Evolutionary conservation across 2,113 vertebrate species (phyloP).

Genomic region (Parus major): DNA sequence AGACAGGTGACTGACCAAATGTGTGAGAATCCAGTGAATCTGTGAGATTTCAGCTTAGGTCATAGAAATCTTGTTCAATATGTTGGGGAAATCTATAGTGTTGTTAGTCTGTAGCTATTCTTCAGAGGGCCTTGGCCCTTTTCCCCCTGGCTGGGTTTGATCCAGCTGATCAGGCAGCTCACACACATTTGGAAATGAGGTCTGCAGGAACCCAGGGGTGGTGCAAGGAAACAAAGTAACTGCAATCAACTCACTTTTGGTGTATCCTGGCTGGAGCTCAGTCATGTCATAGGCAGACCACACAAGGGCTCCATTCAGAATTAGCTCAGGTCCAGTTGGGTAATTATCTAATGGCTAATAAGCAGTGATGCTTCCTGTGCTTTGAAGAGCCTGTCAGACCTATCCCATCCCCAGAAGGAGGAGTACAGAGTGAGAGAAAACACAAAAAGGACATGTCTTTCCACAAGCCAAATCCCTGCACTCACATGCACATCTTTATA

Average conservation of each 20-base stretch:
- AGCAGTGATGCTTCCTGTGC: background rate
- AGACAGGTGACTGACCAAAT: background rate
- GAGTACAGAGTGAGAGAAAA: background rate
- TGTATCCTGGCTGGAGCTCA: background rate
- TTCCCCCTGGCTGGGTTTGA: background rate
- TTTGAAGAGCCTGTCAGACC: background rate
- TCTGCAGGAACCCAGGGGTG: background rate
- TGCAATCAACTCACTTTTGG: background rate
- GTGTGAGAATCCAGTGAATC: background rate
- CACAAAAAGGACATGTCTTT: background rate
- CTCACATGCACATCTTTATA: rapidly evolving
- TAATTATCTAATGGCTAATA: background rate
- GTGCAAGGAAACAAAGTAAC: background rate
- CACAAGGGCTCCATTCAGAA: background rate
- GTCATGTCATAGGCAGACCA: background rate
- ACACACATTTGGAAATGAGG: rapidly evolving
- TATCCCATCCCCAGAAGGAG: background rate
- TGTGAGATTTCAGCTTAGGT: background rate
- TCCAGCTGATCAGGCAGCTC: background rate
- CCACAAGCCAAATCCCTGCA: background rate
- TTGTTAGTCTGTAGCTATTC: background rate
- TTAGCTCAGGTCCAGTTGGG: background rate
- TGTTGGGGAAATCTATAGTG: background rate
- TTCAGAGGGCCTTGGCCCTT: background rate
- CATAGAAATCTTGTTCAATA: background rate